Percentiles rank a stretch among this genome's conserved stretches.
Conservation (phyloP, 2,797 vertebrate species). For the Arnoldichthys spilopterus region DNA sequence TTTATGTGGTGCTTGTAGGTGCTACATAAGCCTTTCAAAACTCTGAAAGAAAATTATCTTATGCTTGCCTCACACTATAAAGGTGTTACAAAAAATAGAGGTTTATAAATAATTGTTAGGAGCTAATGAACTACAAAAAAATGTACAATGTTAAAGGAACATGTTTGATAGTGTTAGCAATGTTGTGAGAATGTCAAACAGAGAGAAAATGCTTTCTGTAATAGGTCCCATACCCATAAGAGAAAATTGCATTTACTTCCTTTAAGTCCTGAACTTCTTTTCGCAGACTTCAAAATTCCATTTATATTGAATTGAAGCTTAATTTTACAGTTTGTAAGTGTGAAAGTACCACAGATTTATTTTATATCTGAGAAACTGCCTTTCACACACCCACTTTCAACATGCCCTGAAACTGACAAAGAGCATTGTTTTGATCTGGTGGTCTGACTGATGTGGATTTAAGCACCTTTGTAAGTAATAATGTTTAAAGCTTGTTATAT, state of each 20-base stretch:
- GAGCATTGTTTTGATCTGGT: background rate
- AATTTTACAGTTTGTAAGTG: background rate
- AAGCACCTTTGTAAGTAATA: background rate
- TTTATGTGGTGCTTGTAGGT: background rate
- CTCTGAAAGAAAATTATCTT: background rate
- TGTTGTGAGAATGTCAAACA: background rate
- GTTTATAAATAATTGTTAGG: background rate
- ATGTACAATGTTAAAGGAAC: no score
- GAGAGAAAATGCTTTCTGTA: background rate
- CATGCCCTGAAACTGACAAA: background rate
- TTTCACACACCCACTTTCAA: background rate
- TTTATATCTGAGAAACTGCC: no score
- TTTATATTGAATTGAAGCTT: background rate
- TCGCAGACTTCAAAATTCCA: background rate
- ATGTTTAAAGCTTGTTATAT: background rate
- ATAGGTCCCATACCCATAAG: background rate
- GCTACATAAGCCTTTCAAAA: no score
- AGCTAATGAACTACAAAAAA: conserved; percentile 9
- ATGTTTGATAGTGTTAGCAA: background rate
- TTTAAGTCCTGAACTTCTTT: background rate
- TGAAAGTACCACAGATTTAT: background rate
- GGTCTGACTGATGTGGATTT: background rate
- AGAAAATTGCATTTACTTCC: background rate
- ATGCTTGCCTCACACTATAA: background rate
- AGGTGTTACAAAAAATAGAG: background rate